These are phyloP conservation scores for Anoplopoma fimbria DNA, from an alignment of 2,113 vertebrate species.

Conservation along the genomic window DNA sequence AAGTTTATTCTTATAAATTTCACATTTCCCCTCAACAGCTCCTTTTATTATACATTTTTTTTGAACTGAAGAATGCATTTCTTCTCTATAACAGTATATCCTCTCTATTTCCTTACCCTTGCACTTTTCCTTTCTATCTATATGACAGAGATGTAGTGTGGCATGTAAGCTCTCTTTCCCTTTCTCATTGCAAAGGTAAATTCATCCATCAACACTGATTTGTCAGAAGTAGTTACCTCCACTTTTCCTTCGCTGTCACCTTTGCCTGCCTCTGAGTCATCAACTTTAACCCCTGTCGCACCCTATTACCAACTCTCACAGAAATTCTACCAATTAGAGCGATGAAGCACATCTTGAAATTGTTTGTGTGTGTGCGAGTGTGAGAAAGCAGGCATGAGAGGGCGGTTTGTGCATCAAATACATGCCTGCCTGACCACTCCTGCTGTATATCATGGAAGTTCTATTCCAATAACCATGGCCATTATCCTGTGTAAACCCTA, in stretches of 20 bases:
- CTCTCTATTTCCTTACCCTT: not conserved
- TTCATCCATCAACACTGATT: slow-evolving; percentile 69
- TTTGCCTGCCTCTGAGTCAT: slow-evolving; percentile 44
- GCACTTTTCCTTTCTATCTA: slow-evolving; percentile 28
- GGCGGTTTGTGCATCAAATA: slow-evolving; percentile 34
- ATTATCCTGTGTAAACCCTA: slow-evolving; percentile 72
- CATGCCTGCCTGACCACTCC: slow-evolving; percentile 16
- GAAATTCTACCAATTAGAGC: slow-evolving; percentile 47
- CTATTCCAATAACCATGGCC: slow-evolving; percentile 53
- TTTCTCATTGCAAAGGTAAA: slow-evolving; percentile 51
- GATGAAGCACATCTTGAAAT: slow-evolving; percentile 43
- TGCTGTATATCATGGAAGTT: slow-evolving; percentile 50
- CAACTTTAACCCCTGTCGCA: slow-evolving; percentile 49
- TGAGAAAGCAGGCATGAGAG: slow-evolving; percentile 15
- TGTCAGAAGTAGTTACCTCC: slow-evolving; percentile 59
- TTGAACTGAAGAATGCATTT: slow-evolving; percentile 12
- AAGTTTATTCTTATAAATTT: not conserved
- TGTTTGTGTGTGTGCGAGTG: not conserved
- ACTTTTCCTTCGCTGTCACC: slow-evolving; percentile 49
- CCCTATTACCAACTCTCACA: slow-evolving; percentile 33
- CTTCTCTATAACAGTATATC: not conserved
- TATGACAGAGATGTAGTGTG: slow-evolving; percentile 40
- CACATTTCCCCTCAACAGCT: not conserved
- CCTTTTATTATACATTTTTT: no score
- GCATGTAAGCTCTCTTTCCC: slow-evolving; percentile 18